Conservation (phyloP, 2,797 vertebrate species). For the Hippoglossus hippoglossus region DNA sequence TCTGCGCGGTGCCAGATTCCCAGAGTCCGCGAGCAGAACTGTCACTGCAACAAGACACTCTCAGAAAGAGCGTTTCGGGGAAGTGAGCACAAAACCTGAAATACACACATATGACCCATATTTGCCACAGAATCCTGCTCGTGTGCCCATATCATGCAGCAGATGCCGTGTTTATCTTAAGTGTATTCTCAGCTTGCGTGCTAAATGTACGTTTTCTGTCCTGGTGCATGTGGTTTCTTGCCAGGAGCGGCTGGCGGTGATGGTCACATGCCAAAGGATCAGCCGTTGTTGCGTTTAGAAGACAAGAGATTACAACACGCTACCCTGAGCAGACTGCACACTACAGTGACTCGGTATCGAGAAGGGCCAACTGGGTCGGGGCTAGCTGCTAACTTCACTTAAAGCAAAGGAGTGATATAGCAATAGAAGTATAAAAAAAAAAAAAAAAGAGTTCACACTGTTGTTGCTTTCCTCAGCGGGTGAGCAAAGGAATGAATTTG, state of each 20-base stretch:
- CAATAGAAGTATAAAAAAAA: not conserved
- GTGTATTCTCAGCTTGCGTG: not conserved
- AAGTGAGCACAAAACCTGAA: slow-evolving; percentile 8
- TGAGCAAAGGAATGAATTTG: not conserved
- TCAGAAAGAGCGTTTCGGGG: not conserved
- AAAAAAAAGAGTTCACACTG: not conserved
- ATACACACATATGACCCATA: not conserved
- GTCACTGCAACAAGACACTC: not conserved
- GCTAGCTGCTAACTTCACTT: not conserved
- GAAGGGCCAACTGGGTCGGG: not conserved
- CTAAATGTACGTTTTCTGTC: not conserved
- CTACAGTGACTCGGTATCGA: not conserved
- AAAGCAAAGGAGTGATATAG: not conserved
- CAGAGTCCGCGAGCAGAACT: slow-evolving; percentile 43
- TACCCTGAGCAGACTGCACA: not conserved
- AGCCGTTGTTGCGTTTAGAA: not conserved
- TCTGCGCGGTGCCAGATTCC: slow-evolving; percentile 46
- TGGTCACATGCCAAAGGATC: not conserved
- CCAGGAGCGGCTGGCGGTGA: not conserved
- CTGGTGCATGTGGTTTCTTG: not conserved
- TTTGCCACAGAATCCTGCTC: not conserved
- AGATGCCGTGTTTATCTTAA: not conserved
- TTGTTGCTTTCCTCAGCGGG: not conserved
- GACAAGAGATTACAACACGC: not conserved
- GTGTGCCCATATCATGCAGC: no score